Evolutionary conservation across 1,140 invertebrate genomes (phyloP).

Genomic region (Rhagoletis zephyria): DNA sequence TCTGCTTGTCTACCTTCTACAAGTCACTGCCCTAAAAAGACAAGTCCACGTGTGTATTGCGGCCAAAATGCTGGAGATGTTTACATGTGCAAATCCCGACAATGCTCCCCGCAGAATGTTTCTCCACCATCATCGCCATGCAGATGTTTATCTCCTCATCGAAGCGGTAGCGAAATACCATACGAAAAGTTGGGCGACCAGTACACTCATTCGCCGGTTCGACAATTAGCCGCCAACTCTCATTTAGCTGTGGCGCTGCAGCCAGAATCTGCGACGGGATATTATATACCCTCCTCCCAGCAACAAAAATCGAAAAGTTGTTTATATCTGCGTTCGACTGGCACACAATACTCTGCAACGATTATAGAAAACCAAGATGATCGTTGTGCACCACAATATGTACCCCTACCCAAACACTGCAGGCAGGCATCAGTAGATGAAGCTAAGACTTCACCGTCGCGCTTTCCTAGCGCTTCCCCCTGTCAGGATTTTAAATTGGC

Average conservation of each 20-base stretch:
- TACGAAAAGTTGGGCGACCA: slow-evolving; percentile 31
- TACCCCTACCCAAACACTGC: background rate
- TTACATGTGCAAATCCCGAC: slow-evolving; percentile 6
- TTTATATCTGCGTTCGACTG: slow-evolving; percentile 18
- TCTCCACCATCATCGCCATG: background rate
- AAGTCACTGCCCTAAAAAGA: background rate
- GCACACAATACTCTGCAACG: slow-evolving; percentile 22
- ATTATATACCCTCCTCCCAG: background rate
- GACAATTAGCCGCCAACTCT: slow-evolving; percentile 17
- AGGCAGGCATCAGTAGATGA: background rate
- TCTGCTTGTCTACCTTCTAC: background rate
- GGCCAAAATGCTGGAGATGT: background rate
- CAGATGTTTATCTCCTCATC: background rate
- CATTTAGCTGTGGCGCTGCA: slow-evolving; percentile 3
- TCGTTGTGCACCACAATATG: background rate
- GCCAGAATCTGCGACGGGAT: background rate
- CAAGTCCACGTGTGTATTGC: background rate
- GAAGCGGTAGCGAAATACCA: background rate
- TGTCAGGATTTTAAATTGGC: background rate
- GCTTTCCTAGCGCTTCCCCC: background rate
- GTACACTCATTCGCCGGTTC: slow-evolving; percentile 18
- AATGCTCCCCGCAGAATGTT: background rate
- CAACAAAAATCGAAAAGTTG: background rate
- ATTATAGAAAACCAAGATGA: background rate
- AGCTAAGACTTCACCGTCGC: background rate